Evolutionary conservation across 1,140 invertebrate species (phyloP).

Genomic region (Phenacoccus solenopsis): DNA sequence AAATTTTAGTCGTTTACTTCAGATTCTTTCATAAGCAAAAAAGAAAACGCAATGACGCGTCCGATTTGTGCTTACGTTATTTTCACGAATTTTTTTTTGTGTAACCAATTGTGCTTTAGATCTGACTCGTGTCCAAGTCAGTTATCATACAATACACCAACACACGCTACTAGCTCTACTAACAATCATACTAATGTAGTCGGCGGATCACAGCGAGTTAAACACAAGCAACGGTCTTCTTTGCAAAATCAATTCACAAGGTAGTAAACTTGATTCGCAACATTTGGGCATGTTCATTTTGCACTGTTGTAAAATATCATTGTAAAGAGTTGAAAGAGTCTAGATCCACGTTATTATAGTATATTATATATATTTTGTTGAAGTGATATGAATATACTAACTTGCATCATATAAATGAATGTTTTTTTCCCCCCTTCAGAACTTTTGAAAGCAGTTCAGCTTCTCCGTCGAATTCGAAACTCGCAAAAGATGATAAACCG

Average conservation of each 20-base stretch:
- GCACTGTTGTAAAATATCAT: no score
- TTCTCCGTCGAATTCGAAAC: conserved; percentile 3
- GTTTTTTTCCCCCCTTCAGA: neutral
- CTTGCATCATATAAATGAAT: no score
- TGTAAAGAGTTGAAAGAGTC: no score
- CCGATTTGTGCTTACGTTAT: neutral
- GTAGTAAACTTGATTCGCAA: neutral
- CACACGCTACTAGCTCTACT: conserved; percentile 29
- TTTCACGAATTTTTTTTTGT: conserved; percentile 14
- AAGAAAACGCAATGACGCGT: no score
- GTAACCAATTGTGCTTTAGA: conserved; percentile 38
- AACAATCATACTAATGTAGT: conserved; percentile 24
- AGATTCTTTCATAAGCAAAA: neutral
- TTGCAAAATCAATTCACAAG: conserved; percentile 20
- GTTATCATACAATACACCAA: conserved; percentile 34
- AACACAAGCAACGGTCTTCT: conserved; percentile 40
- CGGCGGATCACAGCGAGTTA: conserved; percentile 36
- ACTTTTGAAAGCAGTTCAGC: neutral
- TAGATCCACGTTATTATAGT: no score
- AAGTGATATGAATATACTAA: no score
- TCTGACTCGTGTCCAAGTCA: conserved; percentile 84
- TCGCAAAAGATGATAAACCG: neutral
- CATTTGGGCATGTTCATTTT: no score
- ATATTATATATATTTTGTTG: no score
- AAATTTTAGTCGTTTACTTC: conserved; percentile 5